A percentile compares a stretch with the other conserved stretches of the same genome.
phyloP scores from a whole-genome alignment of 2,113 vertebrate species.

The Corythaixoides concolor region DNA sequence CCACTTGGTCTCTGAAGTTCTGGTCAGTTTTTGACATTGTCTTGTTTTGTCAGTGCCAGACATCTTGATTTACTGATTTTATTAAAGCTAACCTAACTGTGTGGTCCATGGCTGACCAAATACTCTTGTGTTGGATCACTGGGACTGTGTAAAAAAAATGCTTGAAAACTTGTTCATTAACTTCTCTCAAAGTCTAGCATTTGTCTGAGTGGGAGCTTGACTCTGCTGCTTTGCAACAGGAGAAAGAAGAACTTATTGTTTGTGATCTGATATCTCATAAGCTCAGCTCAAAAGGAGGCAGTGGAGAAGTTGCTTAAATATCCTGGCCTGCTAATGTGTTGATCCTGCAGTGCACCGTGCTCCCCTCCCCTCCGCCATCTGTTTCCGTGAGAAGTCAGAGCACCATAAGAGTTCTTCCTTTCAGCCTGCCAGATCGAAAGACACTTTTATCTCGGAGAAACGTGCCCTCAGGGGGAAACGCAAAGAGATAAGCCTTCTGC shows the following conservation, averaged over 20 bases:
- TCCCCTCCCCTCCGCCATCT: conserved; percentile 10
- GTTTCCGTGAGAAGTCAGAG: neutral
- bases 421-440: conserved; percentile 10
- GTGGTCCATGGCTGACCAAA: neutral
- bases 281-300: neutral
- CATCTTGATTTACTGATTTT: neutral
- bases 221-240: neutral
- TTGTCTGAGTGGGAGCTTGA: neutral
- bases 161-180: neutral
- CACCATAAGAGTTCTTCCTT: neutral
- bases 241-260: neutral
- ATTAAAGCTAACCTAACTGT: neutral
- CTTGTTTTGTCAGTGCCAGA: neutral
- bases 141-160: neutral
- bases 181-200: neutral
- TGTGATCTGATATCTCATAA: neutral
- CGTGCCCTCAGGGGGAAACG: neutral
- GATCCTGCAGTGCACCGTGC: neutral
- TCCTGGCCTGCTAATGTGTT: neutral
- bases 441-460: conserved; percentile 15
- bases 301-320: neutral
- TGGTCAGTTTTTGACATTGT: neutral
- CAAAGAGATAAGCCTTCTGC: conserved; percentile 14
- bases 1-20: neutral
- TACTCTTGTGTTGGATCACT: neutral